Evolutionary conservation across 2,797 vertebrate genomes (phyloP), one percentile per base, ranked within the genome.

Genomic region (Enteromius trimaculatus): DNA sequence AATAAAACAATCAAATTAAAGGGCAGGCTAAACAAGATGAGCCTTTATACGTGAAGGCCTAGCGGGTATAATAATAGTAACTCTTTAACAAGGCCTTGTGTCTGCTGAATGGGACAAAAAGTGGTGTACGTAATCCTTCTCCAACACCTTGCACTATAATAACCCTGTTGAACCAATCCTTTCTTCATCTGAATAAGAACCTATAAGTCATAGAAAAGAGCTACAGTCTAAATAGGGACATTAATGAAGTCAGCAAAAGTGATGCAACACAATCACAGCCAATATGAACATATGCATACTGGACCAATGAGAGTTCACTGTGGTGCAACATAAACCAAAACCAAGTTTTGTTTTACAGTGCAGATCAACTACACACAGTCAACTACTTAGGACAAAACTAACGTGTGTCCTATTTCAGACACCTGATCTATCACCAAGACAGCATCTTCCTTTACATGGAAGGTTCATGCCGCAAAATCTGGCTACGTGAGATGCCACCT

Each of bases 1-100:
- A 86, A 85, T 84, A 86, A 92, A 88, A 49, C 13, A 60, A 77
- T 70, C 10, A 17, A 91, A 88, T 91, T 85, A 90, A 86, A 91
- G 84, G 70, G 47, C 60, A 85, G 86, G 51, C 77, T 77, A 85
- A 92, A 89, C 91, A 90, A 90, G 75, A 89, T 84, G 87, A 86
- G 88, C 83, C 88, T 87, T 87, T 86, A 39, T 39, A 84, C 55
- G 79, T 53, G 19, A 49, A 42, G 14, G 44, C 62, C 85, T 89
- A 26, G 26, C 0, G 16, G 80, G 80, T 51, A 76, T 82, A 77
- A 78, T 77, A 77, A 83, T 60, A 64, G 77, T 23, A 74, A 44
- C 13, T 34, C 62, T 69, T 47, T 21, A 39, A 79, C 58, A 69
- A 39, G 34, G 29, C 5, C 39, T 42, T 53, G 42, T 71, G 44